These are phyloP conservation scores for Oscheius sp. DNA, from an alignment of 2,888 invertebrate genomes.

Conservation along the genomic window DNA sequence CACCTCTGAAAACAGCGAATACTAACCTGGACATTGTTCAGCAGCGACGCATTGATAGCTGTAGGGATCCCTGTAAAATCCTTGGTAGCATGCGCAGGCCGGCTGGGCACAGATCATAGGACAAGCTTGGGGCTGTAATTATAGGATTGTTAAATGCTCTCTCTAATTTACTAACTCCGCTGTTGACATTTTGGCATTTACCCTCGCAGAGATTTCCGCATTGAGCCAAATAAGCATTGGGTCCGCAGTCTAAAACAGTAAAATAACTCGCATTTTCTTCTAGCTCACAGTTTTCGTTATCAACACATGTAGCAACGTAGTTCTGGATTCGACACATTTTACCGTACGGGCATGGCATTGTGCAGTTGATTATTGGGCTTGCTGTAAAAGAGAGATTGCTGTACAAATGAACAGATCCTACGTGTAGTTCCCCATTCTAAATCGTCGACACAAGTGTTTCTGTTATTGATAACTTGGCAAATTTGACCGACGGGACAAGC, in stretches of 20 bases:
- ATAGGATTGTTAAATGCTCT: neutral
- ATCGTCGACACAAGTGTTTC: neutral
- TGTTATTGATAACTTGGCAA: neutral
- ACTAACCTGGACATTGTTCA: slow-evolving; percentile 10
- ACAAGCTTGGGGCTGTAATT: slow-evolving; percentile 11
- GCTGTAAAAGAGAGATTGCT: no score
- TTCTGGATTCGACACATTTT: neutral
- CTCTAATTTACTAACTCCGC: slow-evolving; percentile 5
- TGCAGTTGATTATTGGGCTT: neutral
- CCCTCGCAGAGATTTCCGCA: slow-evolving; percentile 28
- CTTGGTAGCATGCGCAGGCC: slow-evolving; percentile 7
- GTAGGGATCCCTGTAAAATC: slow-evolving; percentile 2
- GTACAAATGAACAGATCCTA: neutral
- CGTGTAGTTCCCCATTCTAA: neutral
- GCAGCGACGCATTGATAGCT: neutral
- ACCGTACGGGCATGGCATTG: slow-evolving; percentile 9
- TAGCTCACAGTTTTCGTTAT: neutral
- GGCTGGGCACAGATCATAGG: slow-evolving; percentile 7
- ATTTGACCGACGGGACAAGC: neutral
- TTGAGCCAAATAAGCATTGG: neutral
- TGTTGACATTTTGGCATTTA: neutral
- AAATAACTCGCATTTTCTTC: neutral
- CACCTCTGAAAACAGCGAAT: neutral
- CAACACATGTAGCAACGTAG: neutral
- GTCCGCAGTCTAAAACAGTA: slow-evolving; percentile 19